A percentile compares a stretch with the other conserved stretches of the same genome.
phyloP scores from a whole-genome alignment of 2,888 invertebrate species.

The Epinotia demarniana region DNA sequence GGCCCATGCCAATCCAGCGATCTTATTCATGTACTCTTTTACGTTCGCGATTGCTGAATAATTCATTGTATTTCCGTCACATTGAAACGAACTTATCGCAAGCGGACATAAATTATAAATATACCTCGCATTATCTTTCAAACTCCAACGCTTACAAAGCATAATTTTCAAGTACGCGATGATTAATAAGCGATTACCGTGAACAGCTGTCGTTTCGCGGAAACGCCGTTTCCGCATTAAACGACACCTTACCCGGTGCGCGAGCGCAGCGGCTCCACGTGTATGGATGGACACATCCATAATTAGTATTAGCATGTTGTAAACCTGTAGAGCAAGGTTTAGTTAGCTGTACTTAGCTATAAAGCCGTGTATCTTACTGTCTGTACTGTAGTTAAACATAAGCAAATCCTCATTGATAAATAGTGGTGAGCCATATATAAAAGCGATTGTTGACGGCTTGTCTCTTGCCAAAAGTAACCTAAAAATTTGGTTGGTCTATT shows the following conservation, averaged over 20 bases:
- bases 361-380: not conserved
- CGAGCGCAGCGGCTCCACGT: constrained; percentile 21
- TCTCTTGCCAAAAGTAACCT: no score
- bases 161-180: constrained; percentile 8
- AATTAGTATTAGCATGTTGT: not conserved
- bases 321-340: not conserved
- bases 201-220: constrained; percentile 21
- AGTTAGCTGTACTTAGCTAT: not conserved
- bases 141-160: not conserved
- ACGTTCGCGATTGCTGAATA: not conserved
- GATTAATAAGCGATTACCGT: constrained; percentile 18
- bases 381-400: no score
- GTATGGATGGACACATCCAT: not conserved
- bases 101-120: constrained; percentile 1
- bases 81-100: not conserved
- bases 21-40: not conserved
- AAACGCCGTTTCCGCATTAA: constrained; percentile 22
- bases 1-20: no score
- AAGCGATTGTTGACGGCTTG: no score
- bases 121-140: not conserved
- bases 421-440: no score
- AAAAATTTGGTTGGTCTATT: no score
- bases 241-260: constrained; percentile 5
- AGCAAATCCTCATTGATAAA: no score
- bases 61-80: not conserved